Conservation (phyloP, 2,797 vertebrate genomes). For the Protosalanx chinensis region DNA sequence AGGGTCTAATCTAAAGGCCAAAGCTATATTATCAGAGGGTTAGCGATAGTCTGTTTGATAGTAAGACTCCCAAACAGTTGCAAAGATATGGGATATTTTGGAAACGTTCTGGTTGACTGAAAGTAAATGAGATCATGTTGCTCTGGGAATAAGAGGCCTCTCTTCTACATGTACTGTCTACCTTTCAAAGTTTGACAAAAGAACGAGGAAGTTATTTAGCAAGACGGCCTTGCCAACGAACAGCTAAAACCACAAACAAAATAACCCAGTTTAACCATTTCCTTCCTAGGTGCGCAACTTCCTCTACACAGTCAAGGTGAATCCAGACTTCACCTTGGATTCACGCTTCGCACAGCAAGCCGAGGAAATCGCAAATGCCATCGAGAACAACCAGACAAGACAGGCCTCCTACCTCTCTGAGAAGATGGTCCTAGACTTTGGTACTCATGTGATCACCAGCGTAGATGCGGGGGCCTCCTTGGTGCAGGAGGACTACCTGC, state of each 20-base stretch:
- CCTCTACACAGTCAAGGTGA: slow-evolving; percentile 79
- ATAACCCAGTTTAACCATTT: background rate
- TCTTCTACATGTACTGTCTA: too few species aligned
- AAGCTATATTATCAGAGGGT: too few species aligned
- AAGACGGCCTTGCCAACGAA: background rate
- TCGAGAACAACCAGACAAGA: slow-evolving; percentile 87
- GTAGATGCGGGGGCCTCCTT: slow-evolving; percentile 82
- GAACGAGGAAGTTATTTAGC: too few species aligned
- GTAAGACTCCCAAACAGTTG: too few species aligned
- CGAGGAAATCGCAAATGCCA: slow-evolving; percentile 73
- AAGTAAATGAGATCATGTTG: too few species aligned
- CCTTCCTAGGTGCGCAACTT: slow-evolving; percentile 76
- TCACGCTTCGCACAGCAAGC: slow-evolving; percentile 73
- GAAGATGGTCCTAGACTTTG: slow-evolving; percentile 83
- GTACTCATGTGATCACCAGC: slow-evolving; percentile 83
- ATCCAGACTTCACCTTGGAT: slow-evolving; percentile 75
- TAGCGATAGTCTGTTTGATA: too few species aligned
- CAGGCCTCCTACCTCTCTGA: slow-evolving; percentile 81
- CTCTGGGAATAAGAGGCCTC: too few species aligned
- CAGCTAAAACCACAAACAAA: background rate
- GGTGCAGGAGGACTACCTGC: slow-evolving; percentile 84
- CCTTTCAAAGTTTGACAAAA: too few species aligned
- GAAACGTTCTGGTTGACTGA: too few species aligned
- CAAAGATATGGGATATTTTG: too few species aligned
- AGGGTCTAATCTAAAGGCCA: background rate